phyloP scores from a whole-genome alignment of 2,797 vertebrate species.

The Sebastes cheni region DNA sequence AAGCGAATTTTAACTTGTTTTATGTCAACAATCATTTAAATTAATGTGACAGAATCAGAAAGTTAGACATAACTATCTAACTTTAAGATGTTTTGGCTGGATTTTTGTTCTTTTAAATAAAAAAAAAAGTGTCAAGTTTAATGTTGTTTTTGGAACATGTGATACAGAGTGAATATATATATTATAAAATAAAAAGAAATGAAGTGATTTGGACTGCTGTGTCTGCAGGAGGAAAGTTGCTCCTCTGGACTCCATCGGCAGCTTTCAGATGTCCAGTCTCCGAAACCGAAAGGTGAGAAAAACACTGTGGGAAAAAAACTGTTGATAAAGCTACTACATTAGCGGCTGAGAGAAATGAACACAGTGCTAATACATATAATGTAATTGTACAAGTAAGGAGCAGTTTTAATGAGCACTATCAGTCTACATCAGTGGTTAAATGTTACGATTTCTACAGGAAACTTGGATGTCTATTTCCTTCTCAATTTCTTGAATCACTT shows the following conservation, averaged over 20 bases:
- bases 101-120: not conserved
- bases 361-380: not conserved
- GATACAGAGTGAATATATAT: not conserved
- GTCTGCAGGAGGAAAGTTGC: conserved; percentile 74
- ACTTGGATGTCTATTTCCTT: not conserved
- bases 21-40: not conserved
- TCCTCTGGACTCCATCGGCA: conserved; percentile 80
- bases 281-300: conserved; percentile 70
- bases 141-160: not conserved
- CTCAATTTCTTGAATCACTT: no score
- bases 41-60: not conserved
- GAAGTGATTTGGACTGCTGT: not conserved
- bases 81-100: not conserved
- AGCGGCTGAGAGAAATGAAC: not conserved
- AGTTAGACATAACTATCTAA: no score
- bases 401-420: not conserved
- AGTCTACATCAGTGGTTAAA: not conserved
- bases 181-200: no score
- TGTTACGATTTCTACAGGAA: not conserved
- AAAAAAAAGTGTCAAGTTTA: not conserved
- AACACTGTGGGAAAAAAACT: not conserved
- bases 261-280: conserved; percentile 68
- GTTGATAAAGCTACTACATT: not conserved
- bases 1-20: not conserved
- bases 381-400: not conserved